phyloP scores from a whole-genome alignment of 1,140 invertebrate species.

The Drosophila nannoptera region DNA sequence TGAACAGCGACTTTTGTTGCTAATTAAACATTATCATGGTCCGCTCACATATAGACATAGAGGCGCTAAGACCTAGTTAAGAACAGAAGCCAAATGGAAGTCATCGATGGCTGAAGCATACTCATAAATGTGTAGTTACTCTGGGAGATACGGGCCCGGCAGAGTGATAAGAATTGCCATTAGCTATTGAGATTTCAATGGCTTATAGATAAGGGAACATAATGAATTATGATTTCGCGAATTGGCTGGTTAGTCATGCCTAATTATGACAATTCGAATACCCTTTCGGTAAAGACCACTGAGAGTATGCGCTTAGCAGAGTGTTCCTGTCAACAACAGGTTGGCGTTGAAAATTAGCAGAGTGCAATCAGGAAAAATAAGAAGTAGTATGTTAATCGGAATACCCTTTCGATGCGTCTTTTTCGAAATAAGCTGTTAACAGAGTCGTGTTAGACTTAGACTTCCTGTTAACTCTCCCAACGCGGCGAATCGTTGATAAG shows the following conservation, averaged over 20 bases:
- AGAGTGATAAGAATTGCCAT: constrained; percentile 13
- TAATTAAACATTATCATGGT: neutral
- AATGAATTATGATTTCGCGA: constrained; percentile 4
- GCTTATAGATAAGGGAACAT: constrained; percentile 15
- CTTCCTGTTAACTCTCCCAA: constrained; percentile 32
- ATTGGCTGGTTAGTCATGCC: constrained; percentile 2
- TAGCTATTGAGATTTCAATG: constrained; percentile 14
- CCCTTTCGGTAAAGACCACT: neutral
- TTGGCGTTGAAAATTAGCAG: neutral
- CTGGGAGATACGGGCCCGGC: constrained; percentile 4
- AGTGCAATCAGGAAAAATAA: no score
- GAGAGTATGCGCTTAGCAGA: no score
- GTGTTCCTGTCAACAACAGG: neutral
- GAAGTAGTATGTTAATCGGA: no score
- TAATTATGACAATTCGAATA: constrained; percentile 2
- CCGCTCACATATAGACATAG: neutral
- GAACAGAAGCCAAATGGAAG: constrained; percentile 18
- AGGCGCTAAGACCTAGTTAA: neutral
- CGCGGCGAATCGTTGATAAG: constrained; percentile 44
- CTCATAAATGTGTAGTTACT: constrained; percentile 3
- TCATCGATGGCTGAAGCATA: neutral
- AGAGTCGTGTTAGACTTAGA: no score
- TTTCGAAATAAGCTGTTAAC: no score
- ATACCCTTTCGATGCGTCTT: no score
- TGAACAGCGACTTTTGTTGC: constrained; percentile 13